Percentiles rank a stretch among this genome's conserved stretches.
These are phyloP conservation scores for Agrochola litura DNA, from an alignment of 2,888 invertebrate genomes.

Conservation along the genomic window DNA sequence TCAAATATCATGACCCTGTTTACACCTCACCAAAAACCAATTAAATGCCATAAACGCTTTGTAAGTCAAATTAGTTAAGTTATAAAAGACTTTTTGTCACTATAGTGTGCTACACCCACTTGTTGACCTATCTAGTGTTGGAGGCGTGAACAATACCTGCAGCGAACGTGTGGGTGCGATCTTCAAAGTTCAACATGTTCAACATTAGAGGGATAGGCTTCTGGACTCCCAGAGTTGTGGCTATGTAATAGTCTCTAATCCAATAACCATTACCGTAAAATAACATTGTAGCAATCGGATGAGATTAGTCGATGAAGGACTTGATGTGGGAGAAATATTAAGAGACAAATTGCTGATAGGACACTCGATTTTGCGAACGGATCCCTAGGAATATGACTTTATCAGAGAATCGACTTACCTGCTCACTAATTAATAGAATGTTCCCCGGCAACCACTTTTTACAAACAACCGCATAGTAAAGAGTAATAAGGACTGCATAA, in stretches of 20 bases:
- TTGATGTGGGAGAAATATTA: neutral
- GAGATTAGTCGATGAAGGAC: neutral
- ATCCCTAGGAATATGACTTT: neutral
- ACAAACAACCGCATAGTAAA: neutral
- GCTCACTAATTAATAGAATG: conserved; percentile 32
- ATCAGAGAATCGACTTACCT: neutral
- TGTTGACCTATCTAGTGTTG: conserved; percentile 59
- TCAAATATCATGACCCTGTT: conserved; percentile 33
- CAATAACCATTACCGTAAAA: conserved; percentile 7
- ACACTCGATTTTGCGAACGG: neutral
- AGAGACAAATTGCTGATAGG: neutral
- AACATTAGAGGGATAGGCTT: conserved; percentile 13
- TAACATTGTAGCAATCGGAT: conserved; percentile 5
- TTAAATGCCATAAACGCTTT: conserved; percentile 34
- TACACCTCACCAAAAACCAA: conserved; percentile 26
- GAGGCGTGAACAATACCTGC: conserved; percentile 37
- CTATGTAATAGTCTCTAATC: neutral
- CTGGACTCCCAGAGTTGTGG: conserved; percentile 5
- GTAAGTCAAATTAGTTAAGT: conserved; percentile 26
- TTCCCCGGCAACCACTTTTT: conserved; percentile 13
- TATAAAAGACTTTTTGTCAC: conserved; percentile 29
- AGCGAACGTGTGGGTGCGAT: conserved; percentile 44
- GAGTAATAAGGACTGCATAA: conserved; percentile 18
- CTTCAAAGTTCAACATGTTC: conserved; percentile 54
- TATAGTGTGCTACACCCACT: conserved; percentile 56